phyloP scores from a whole-genome alignment of 2,888 invertebrate species.

The Lasioglossum vierecki region DNA sequence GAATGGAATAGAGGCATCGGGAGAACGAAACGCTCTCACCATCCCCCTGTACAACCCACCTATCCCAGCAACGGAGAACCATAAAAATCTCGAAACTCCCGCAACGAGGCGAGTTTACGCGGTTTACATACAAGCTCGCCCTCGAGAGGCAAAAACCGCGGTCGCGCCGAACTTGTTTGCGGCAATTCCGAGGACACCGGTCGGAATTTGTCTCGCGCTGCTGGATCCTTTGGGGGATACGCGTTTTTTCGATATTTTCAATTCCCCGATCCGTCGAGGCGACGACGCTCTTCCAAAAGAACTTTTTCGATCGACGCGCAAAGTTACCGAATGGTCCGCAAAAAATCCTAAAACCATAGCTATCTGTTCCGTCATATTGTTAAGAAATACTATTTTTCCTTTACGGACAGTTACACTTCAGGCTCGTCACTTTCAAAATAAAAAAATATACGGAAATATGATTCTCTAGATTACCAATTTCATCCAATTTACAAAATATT shows the following conservation, averaged over 20 bases:
- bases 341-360: neutral
- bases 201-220: neutral
- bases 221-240: neutral
- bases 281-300: neutral
- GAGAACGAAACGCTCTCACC: conserved; percentile 29
- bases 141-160: conserved; percentile 14
- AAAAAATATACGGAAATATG: neutral
- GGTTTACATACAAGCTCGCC: conserved; percentile 53
- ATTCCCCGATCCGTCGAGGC: neutral
- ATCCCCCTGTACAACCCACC: neutral
- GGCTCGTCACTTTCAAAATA: neutral
- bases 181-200: neutral
- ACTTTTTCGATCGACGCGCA: neutral
- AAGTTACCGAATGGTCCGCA: neutral
- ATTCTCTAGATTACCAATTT: neutral
- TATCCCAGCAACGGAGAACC: conserved; percentile 36
- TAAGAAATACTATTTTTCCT: neutral
- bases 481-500: too few species aligned
- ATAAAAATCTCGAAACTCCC: conserved; percentile 75
- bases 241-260: conserved; percentile 9
- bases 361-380: neutral
- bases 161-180: conserved; percentile 4
- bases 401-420: neutral
- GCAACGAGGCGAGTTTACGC: conserved; percentile 63
- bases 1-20: conserved; percentile 5